Evolutionary conservation across 30 jellyfish, hydroid and myxozoan genomes (phyloP).

Genomic region (Phacellophora camtschatica): DNA sequence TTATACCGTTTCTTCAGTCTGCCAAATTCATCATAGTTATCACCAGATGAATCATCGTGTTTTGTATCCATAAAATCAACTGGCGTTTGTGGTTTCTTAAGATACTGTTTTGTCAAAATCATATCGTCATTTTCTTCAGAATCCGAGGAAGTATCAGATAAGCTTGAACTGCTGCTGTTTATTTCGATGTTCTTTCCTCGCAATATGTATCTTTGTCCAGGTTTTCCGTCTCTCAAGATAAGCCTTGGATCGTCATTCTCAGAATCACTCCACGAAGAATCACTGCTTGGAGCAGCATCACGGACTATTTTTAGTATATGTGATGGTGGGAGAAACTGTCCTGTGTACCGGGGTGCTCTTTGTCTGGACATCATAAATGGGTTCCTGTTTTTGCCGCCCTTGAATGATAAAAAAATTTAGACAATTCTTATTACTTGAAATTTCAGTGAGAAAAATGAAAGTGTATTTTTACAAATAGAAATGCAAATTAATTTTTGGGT

Average conservation of each 20-base stretch:
- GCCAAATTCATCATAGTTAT: constrained; percentile 87
- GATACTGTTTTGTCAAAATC: constrained; percentile 62
- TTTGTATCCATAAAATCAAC: constrained; percentile 45
- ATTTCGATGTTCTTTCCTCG: constrained; percentile 15
- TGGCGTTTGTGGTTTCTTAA: constrained; percentile 63
- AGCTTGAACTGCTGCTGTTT: background rate
- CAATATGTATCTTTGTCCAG: constrained; percentile 58
- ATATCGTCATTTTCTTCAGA: constrained; percentile 24
- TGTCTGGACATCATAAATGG: constrained; percentile 3
- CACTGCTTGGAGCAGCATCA: constrained; percentile 76
- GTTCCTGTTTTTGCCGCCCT: background rate
- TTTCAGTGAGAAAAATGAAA: no score
- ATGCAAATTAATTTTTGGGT: no score
- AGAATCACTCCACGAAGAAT: constrained; percentile 60
- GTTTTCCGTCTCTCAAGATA: constrained; percentile 78
- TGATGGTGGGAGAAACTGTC: constrained; percentile 84
- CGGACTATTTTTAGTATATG: constrained; percentile 62
- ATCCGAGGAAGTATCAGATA: background rate
- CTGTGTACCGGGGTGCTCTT: constrained; percentile 14
- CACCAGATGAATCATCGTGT: constrained; percentile 61
- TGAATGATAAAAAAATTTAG: background rate
- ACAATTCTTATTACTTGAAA: no score
- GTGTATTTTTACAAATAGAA: no score
- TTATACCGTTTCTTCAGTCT: constrained; percentile 67
- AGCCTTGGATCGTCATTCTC: constrained; percentile 58